Base-by-base conservation (phyloP, 2,797 vertebrate species). In the Xyrichtys novacula region DNA sequence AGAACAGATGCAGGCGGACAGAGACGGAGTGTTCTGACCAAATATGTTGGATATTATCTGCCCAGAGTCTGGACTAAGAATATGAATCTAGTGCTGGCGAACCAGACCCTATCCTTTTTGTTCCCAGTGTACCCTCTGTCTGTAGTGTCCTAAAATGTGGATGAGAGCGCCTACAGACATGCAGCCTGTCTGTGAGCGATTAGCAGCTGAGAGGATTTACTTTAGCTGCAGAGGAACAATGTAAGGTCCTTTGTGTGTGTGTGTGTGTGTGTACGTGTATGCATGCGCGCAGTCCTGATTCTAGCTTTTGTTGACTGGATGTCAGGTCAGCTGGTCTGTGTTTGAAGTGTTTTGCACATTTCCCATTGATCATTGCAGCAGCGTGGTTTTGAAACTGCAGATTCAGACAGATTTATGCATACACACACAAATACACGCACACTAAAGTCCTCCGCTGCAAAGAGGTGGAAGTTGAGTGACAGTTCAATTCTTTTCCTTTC, bases 141-240 rank as follows among this genome's bases (percentile, higher is more conserved):
- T 50, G 66, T 32, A n/a, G 31, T 42, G 3, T 65, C 70, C 74
- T 64, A 25, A 68, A 70, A 14, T 68, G 65, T 57, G 73, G 65
- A 78, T 67, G 75, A 73, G 54, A 61, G 66, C 7, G 42, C 58
- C 74, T 78, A 60, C 74, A 69, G 80, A 78, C 78, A 25, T 60
- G 57, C 54, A 64, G 80, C 60, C 55, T 70, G 63, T 72, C 80
- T 65, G 55, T 46, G 48, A 74, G 82, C 44, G 70, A 85, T 89
- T 86, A 85, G 73, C 74, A 38, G 65, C 75, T 76, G 81, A 86
- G 79, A 69, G 79, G 83, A 87, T 84, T 87, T 87, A 72, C 69
- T 83, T 78, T 26, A 49, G 69, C 66, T 66, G 76, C 72, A 63
- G 56, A 63, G 32, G 56, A 53, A 59, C 71, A 60, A 42, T 64